A percentile compares a stretch with the other conserved stretches of the same genome.
phyloP scores from a whole-genome alignment of 2,113 vertebrate species.

The Seriola aureovittata region DNA sequence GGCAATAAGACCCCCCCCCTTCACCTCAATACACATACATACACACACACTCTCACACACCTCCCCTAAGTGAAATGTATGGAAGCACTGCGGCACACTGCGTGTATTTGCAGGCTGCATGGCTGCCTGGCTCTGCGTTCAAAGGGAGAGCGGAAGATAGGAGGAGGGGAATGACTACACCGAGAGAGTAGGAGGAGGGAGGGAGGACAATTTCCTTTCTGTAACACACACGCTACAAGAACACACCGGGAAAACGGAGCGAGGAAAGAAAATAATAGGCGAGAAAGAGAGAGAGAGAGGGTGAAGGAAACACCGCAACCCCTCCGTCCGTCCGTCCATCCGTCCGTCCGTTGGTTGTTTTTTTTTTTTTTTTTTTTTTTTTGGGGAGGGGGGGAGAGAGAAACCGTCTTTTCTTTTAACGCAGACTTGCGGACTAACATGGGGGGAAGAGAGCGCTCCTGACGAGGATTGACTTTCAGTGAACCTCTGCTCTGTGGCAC shows the following conservation, averaged over 20 bases:
- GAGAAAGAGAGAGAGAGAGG: constrained; percentile 59
- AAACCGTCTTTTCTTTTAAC: constrained; percentile 33
- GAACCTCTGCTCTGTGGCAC: constrained; percentile 70
- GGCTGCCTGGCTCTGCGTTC: constrained; percentile 76
- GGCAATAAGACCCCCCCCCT: background rate
- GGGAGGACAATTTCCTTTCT: constrained; percentile 83
- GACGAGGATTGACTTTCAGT: constrained; percentile 76
- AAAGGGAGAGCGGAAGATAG: constrained; percentile 81
- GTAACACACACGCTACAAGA: constrained; percentile 82
- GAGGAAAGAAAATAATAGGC: constrained; percentile 71
- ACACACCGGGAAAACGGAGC: constrained; percentile 78
- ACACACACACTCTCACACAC: constrained; percentile 34
- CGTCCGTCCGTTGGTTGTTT: constrained; percentile 29
- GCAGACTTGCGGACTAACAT: constrained; percentile 77
- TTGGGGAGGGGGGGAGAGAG: background rate
- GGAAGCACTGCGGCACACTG: constrained; percentile 84
- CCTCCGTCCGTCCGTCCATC: constrained; percentile 61
- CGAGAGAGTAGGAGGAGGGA: constrained; percentile 68
- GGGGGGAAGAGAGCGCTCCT: constrained; percentile 76
- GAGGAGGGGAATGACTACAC: constrained; percentile 81
- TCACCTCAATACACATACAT: background rate
- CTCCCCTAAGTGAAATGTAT: constrained; percentile 69
- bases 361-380: constrained; percentile 10
- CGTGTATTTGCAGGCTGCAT: constrained; percentile 78
- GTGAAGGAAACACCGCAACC: constrained; percentile 75